These are phyloP conservation scores for Cremastinae sp. DNA, from an alignment of 2,888 invertebrate genomes.

Conservation along the genomic window DNA sequence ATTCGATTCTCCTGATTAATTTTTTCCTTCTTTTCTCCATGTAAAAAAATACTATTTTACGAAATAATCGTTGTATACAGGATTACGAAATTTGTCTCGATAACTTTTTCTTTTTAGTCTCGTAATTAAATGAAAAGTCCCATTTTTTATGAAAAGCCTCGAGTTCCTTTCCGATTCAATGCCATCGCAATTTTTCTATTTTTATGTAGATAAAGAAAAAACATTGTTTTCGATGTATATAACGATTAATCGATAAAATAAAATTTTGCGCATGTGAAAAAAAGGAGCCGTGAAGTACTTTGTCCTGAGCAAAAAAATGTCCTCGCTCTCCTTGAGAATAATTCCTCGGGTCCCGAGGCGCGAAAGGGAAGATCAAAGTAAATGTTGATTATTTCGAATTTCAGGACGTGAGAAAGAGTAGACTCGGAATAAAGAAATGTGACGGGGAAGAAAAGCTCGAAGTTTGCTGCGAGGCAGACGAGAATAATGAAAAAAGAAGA, in stretches of 20 bases:
- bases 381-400: constrained; percentile 63
- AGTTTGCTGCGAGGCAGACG: constrained; percentile 14
- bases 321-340: neutral
- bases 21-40: no score
- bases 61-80: no score
- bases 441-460: constrained; percentile 4
- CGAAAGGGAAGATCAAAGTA: neutral
- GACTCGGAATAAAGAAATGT: constrained; percentile 43
- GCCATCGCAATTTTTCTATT: neutral
- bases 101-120: no score
- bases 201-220: neutral
- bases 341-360: neutral
- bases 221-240: neutral
- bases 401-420: constrained; percentile 61
- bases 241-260: neutral
- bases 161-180: neutral
- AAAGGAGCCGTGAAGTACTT: neutral
- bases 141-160: no score
- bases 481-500: constrained; percentile 51
- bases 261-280: constrained; percentile 6
- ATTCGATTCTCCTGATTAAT: no score
- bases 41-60: no score
- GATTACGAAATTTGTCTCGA: no score
- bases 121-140: no score
- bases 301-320: neutral